A percentile compares a stretch with the other conserved stretches of the same genome.
Conservation (phyloP, 2,888 invertebrate species). For the Dicroscelio sp. region DNA sequence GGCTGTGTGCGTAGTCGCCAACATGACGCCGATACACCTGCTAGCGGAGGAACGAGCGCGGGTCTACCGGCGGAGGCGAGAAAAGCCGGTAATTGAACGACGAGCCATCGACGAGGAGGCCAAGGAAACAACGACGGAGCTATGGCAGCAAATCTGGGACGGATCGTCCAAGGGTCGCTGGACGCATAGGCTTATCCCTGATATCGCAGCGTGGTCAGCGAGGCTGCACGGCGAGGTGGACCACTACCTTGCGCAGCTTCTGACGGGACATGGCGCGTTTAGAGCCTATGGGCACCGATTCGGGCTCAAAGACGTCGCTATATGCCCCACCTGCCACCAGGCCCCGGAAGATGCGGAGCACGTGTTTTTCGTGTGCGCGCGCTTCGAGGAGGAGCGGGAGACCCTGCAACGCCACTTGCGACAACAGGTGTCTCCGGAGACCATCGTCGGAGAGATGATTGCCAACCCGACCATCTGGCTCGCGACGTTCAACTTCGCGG, state of each 20-base stretch:
- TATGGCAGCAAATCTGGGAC: not conserved
- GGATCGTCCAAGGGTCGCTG: not conserved
- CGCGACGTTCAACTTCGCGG: constrained; percentile 25
- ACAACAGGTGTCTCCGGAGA: constrained; percentile 14
- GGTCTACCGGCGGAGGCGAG: not conserved
- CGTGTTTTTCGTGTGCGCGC: not conserved
- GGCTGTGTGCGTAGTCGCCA: constrained; percentile 67
- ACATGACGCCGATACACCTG: constrained; percentile 53
- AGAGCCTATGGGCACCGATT: not conserved
- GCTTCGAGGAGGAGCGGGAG: not conserved
- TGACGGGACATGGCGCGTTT: not conserved
- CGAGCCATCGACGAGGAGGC: not conserved
- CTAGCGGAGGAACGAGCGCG: constrained; percentile 44
- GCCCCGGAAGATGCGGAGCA: not conserved
- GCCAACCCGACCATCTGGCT: constrained; percentile 6
- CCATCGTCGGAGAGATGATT: constrained; percentile 49
- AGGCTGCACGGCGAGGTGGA: not conserved
- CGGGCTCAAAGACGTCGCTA: not conserved
- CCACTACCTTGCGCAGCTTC: constrained; percentile 3
- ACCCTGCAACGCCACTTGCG: not conserved
- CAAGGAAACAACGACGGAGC: not conserved
- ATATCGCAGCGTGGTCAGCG: not conserved
- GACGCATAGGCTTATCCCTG: not conserved
- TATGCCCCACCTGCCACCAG: not conserved
- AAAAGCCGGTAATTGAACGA: not conserved